Percentiles rank a stretch among this genome's conserved stretches.
Conservation (phyloP, 1,140 invertebrate species). For the Lasaia peninsularis region DNA sequence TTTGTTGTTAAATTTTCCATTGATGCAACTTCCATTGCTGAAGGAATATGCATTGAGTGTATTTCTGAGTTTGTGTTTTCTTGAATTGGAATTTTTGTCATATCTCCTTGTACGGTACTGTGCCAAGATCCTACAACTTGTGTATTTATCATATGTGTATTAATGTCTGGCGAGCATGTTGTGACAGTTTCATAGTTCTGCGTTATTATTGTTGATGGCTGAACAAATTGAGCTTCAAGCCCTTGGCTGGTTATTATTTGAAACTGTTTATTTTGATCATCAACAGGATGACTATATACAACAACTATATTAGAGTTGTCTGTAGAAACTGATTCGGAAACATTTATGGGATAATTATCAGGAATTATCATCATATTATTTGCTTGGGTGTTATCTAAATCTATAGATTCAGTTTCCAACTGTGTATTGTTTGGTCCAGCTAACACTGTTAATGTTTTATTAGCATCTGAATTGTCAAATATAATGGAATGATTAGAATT, state of each 20-base stretch:
- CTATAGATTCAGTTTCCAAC: constrained; percentile 39
- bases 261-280: constrained; percentile 75
- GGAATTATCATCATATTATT: constrained; percentile 72
- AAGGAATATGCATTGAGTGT: constrained; percentile 27
- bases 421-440: constrained; percentile 36
- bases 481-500: constrained; percentile 62
- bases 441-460: constrained; percentile 57
- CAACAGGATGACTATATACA: constrained; percentile 79
- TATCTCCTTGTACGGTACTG: constrained; percentile 34
- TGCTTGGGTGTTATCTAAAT: constrained; percentile 48
- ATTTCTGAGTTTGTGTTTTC: constrained; percentile 26
- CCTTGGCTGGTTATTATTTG: constrained; percentile 55
- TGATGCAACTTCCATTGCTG: constrained; percentile 21
- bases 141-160: constrained; percentile 38
- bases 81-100: constrained; percentile 34
- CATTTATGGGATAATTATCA: constrained; percentile 65
- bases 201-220: constrained; percentile 69
- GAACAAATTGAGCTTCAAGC: constrained; percentile 56
- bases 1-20: constrained; percentile 18
- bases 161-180: constrained; percentile 59
- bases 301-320: constrained; percentile 80
- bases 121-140: constrained; percentile 42
- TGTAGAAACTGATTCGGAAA: constrained; percentile 53
- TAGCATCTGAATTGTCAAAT: constrained; percentile 52
- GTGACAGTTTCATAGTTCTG: constrained; percentile 76